Percentiles rank a stretch among this genome's conserved stretches.
These are phyloP conservation scores for Hydractinia symbiolongicarpus DNA, from an alignment of 30 jellyfish, hydroid and myxozoan genomes.

Conservation along the genomic window DNA sequence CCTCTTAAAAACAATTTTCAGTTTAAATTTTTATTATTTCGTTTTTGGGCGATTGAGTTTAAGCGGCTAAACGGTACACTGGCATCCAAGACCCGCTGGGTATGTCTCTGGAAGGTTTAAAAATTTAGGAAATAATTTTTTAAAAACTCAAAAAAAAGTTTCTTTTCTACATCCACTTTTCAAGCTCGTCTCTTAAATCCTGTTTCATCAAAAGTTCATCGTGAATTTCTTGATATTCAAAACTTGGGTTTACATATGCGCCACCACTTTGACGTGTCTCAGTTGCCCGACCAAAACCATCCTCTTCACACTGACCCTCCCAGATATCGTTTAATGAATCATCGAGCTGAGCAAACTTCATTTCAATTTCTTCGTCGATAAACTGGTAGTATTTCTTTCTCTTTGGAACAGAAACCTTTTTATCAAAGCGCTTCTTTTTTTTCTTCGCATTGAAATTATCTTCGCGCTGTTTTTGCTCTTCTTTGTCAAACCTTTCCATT, in stretches of 20 bases:
- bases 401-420: slow-evolving; percentile 13
- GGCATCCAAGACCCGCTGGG: too few species aligned
- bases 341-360: slow-evolving; percentile 73
- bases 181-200: slow-evolving; percentile 21
- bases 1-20: too few species aligned
- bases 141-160: too few species aligned
- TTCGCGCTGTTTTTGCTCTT: slow-evolving; percentile 17
- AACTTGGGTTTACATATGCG: neutral
- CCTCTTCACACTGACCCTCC: slow-evolving; percentile 68
- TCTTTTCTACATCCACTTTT: slow-evolving; percentile 5
- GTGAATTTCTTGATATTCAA: slow-evolving; percentile 24
- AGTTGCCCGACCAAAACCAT: slow-evolving; percentile 14
- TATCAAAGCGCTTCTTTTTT: slow-evolving; percentile 34
- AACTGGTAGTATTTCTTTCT: neutral
- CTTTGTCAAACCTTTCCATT: slow-evolving; percentile 20
- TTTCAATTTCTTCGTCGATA: slow-evolving; percentile 59
- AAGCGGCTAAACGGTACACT: too few species aligned
- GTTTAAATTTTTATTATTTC: too few species aligned
- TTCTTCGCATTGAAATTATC: neutral
- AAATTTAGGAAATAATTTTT: too few species aligned
- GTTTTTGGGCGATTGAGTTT: too few species aligned
- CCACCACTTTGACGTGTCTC: neutral
- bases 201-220: slow-evolving; percentile 14
- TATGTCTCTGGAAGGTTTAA: too few species aligned
- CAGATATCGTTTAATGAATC: slow-evolving; percentile 65